Evolutionary conservation across 2,797 vertebrate genomes (phyloP), one percentile per base, ranked within the genome.

Genomic region (Cynodonichthys magdalenae): DNA sequence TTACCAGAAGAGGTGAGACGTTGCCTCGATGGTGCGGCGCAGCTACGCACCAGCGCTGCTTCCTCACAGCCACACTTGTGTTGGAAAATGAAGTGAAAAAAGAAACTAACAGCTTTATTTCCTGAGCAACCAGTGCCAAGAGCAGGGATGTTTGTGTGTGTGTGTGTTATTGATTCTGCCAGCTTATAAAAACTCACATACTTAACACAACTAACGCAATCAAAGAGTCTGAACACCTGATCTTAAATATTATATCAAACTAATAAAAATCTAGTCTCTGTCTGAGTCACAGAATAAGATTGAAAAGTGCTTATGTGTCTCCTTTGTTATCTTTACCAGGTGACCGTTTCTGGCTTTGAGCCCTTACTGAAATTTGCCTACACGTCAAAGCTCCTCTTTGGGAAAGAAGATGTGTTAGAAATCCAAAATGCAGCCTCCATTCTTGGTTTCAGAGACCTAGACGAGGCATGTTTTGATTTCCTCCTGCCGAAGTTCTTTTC

Each of bases 281-380:
- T 36, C 9, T 39, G 36, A 36, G 34, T 10, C 34, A 36, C 7
- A 36, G 34, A 36, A 36, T 2, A 36, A 7, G 34, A 36, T 36
- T 36, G 8, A 39, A 39, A 39, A 27, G 17, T 56, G 20, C 41
- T 71, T 15, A 63, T 68, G 18, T 63, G 18, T 63, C 10, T 63
- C 0, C 10, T 75, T 31, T 79, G 1, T 50, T 3, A 3, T 71
- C 28, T 73, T 58, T 68, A 20, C 31, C 74, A 98, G 97, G 95
- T 99, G 66, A 95, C 95, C 2, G 89, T 87, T 36, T 93, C 93
- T 77, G 97, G 97, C 71, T 99, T 99, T 81, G 93, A 95, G 63
- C 95, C 96, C 48, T 85, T 99, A 73, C 92, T 99, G 80, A 93
- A 95, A 58, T 99, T 99, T 87, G 96, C 96, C 53, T 99, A 99